Base-by-base conservation (phyloP, 2,113 vertebrate genomes). In the Centropristis striata region DNA sequence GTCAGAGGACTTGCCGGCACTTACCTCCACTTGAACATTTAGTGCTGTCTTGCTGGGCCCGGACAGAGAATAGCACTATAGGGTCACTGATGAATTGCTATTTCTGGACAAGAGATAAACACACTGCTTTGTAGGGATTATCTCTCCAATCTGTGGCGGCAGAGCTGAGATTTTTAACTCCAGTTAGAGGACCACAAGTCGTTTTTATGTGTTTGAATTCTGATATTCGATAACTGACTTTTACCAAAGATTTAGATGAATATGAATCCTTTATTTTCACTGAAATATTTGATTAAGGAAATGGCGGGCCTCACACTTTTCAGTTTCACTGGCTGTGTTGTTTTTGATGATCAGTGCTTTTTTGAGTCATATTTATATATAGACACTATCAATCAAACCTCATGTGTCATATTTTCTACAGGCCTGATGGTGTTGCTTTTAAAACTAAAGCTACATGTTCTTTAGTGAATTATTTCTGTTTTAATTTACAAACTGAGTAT, bases 41-140 rank as follows among this genome's bases (percentile, higher is more conserved):
- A 96, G 94, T 96, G 95, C 94, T 94, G 92, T 95, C 95, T 93
- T 91, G 92, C 93, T 96, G 94, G 90, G 92, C 68, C 93, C 79
- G 93, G 95, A 98, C 96, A 97, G 94, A 96, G 95, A 96, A 96
- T 95, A 94, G 96, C 96, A 97, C 92, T 97, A 95, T 96, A 93
- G 76, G 87, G 93, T 94, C 94, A 96, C 95, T 87, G 94, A 94
- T 93, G 94, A 93, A 93, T 95, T 94, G 88, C 92, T 96, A 90
- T 96, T 96, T 96, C 90, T 91, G 90, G 93, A 90, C 46, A 60
- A 58, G 91, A 79, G 89, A 92, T 93, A 96, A 96, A 95, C 94
- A 94, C 87, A 91, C 83, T 89, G 85, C 91, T 96, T 95, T 95
- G 95, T 94, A 87, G 55, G 84, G 75, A 91, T 92, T 88, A 93